A percentile compares a stretch with the other conserved stretches of the same genome.
Evolutionary conservation across 1,140 invertebrate species (phyloP).

Genomic region (Octopus sinensis): DNA sequence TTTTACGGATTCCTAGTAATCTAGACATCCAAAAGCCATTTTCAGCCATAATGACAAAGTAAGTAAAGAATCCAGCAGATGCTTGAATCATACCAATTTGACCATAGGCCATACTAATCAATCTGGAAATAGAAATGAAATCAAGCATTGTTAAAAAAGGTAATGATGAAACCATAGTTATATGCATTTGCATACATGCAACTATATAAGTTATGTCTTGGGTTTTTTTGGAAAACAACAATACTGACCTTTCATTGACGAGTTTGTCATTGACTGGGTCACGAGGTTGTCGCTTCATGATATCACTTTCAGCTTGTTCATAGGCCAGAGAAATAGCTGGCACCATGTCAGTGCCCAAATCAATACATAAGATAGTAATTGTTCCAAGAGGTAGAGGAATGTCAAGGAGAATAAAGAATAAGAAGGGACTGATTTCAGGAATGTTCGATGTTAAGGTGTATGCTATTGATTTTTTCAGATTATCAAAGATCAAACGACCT

Average conservation of each 20-base stretch:
- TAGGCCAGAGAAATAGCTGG: constrained; percentile 98
- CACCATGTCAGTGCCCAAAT: constrained; percentile 99
- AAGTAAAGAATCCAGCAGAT: constrained; percentile 97
- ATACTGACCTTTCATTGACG: constrained; percentile 77
- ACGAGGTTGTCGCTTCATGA: constrained; percentile 95
- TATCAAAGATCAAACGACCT: constrained; percentile 95
- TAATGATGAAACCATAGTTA: too few relatives aligned
- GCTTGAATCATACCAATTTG: constrained; percentile 99
- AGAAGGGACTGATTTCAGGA: constrained; percentile 98
- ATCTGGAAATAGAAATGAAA: constrained; percentile 30
- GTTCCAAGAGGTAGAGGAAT: constrained; percentile 96
- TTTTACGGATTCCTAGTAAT: constrained; percentile 86
- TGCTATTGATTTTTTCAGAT: constrained; percentile 98
- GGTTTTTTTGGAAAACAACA: too few relatives aligned
- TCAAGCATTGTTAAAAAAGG: too few relatives aligned
- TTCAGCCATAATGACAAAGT: constrained; percentile 98
- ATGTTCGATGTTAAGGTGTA: constrained; percentile 99
- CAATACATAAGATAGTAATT: constrained; percentile 98
- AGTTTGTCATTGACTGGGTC: constrained; percentile 89
- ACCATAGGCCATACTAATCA: constrained; percentile 80
- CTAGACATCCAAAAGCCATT: constrained; percentile 87
- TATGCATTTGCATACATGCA: too few relatives aligned
- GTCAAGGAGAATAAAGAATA: constrained; percentile 94
- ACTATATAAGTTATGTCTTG: too few relatives aligned
- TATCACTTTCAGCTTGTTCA: constrained; percentile 93